Base-by-base conservation (phyloP, 2,797 vertebrate genomes). In the Chelon labrosus region DNA sequence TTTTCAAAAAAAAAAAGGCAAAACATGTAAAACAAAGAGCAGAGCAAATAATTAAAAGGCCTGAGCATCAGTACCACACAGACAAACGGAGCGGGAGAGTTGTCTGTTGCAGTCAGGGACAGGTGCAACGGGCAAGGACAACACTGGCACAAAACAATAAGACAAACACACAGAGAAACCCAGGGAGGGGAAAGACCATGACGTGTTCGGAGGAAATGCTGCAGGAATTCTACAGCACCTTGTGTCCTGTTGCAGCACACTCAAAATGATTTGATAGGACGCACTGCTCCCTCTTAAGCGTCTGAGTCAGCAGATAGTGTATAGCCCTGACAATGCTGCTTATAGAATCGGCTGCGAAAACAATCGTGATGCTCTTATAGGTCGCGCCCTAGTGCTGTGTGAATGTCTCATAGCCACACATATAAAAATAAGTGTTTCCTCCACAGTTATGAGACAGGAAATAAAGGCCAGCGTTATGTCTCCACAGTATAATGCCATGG, bases 281-380 rank as follows among this genome's bases (percentile, higher is more conserved):
- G 8, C 25, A 38, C 50, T 54, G 61, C 16, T 1, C 73, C 70
- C 47, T 55, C 10, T 17, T 49, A 46, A 60, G 37, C 7, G 1
- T 57, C 59, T 82, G 72, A 78, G 69, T 88, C 83, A 88, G 79
- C 72, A 75, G 54, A 77, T 65, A 75, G 67, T 44, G 11, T 2
- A 39, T 64, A 69, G 50, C 49, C 31, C 42, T 39, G 27, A 53
- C 67, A 67, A 49, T 42, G 46, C 6, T 16, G 11, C 59, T 74
- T 68, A 57, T 57, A 54, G 58, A 70, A 64, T 79, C 27, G 44
- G 17, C 37, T 68, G 55, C 10, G 13, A 75, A 74, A 60, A 25
- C 37, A 78, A 20, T 76, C 41, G 49, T 68, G 65, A 57, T 64
- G 69, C 63, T 63, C 76, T 39, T 64, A 61, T 39, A 79, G 63